A percentile compares a stretch with the other conserved stretches of the same genome.
Conservation (phyloP, 2,113 vertebrate species). For the Triplophysa rosa region DNA sequence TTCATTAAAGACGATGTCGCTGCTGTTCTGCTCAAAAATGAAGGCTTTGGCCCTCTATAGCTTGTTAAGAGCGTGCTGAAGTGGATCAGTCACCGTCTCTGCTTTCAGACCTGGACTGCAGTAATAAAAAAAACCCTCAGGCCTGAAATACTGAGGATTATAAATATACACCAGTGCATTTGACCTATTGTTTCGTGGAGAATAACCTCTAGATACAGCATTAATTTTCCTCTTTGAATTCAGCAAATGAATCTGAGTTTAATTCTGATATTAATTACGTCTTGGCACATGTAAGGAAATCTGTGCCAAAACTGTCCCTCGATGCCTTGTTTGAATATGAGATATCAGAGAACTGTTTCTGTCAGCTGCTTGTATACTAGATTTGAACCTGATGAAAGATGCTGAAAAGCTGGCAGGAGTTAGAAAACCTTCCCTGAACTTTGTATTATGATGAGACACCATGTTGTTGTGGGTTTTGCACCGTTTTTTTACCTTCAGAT, state of each 20-base stretch:
- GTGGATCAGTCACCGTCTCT: slow-evolving; percentile 22
- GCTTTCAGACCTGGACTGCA: slow-evolving; percentile 35
- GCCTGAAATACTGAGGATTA: slow-evolving; percentile 14
- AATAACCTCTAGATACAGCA: slow-evolving; percentile 46
- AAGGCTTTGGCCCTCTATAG: slow-evolving; percentile 59
- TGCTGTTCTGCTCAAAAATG: slow-evolving; percentile 46
- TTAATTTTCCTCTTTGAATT: slow-evolving; percentile 54
- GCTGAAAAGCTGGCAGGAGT: too few relatives aligned
- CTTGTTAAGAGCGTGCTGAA: slow-evolving; percentile 56
- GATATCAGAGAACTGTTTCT: neutral
- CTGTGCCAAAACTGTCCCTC: slow-evolving; percentile 57
- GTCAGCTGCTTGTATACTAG: slow-evolving; percentile 61
- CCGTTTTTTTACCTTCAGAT: too few relatives aligned
- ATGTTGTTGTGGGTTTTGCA: too few relatives aligned
- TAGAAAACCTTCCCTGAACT: too few relatives aligned
- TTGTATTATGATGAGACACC: too few relatives aligned
- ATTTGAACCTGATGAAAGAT: neutral
- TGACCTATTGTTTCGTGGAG: slow-evolving; percentile 14
- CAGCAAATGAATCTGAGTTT: slow-evolving; percentile 61
- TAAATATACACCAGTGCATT: neutral
- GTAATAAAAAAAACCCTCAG: neutral
- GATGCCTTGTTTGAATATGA: slow-evolving; percentile 38
- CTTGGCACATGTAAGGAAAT: slow-evolving; percentile 53
- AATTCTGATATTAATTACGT: slow-evolving; percentile 66
- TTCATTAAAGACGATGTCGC: slow-evolving; percentile 55